Percentiles rank a stretch among this genome's conserved stretches.
Conservation (phyloP, 2,113 vertebrate genomes). For the Macquaria ambigua region DNA sequence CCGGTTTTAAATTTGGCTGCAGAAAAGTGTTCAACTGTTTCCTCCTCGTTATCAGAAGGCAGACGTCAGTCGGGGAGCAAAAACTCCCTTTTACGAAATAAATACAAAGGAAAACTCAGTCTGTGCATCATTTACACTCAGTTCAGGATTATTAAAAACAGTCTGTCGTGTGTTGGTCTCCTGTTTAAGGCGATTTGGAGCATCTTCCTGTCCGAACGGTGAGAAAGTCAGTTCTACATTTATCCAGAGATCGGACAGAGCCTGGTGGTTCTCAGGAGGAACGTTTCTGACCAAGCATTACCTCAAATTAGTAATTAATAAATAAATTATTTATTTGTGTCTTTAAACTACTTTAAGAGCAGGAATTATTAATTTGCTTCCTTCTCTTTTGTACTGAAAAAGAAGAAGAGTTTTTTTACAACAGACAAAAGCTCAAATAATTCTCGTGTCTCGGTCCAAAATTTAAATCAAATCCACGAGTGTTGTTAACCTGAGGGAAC, state of each 20-base stretch:
- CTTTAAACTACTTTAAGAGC: too few species aligned
- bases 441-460: neutral
- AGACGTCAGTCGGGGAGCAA: neutral
- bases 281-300: neutral
- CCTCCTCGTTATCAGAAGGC: neutral
- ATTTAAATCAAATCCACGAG: neutral
- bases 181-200: slow-evolving; percentile 19
- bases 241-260: neutral
- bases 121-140: neutral
- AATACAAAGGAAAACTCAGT: slow-evolving; percentile 37
- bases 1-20: neutral
- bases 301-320: neutral
- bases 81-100: slow-evolving; percentile 29
- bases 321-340: neutral
- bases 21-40: neutral
- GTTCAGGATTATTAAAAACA: neutral
- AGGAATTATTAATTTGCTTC: too few species aligned
- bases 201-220: neutral
- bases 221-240: neutral
- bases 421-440: neutral
- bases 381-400: too few species aligned
- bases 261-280: neutral
- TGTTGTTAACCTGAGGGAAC: neutral
- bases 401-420: too few species aligned
- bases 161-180: neutral